Base-by-base conservation (phyloP, 2,797 vertebrate species). In the Carapus acus region DNA sequence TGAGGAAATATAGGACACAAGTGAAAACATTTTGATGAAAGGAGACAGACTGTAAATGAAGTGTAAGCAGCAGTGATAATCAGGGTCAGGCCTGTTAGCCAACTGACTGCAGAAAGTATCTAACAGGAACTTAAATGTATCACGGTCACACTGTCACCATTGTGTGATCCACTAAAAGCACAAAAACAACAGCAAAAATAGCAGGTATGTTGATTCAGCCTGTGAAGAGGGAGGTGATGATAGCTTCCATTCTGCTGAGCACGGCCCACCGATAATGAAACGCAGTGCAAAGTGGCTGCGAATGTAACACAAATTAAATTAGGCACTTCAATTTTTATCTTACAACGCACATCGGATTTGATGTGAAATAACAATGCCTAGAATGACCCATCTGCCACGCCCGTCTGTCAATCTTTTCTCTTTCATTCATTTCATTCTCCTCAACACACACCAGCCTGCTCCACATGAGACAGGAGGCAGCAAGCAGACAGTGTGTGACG, bases 241-340 rank as follows among this genome's bases (percentile, higher is more conserved):
- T 55, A 44, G 44, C 49, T 69, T 57, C 34, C 47, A 51, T 63
- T 64, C 49, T 29, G 11, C 39, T 13, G 44, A 51, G 52, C 72
- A 43, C 65, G 73, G 69, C 67, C 68, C 66, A 22, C 36, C 51
- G 65, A 76, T 82, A 83, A 79, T 83, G 78, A 81, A 82, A 78
- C 65, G 60, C 75, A 55, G 63, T 16, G 68, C 68, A 81, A 81
- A 81, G 72, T 79, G 79, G 70, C 69, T 79, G 76, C 65, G 69
- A 81, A 80, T 74, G 65, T 71, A 78, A 70, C 74, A 57, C 71
- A 76, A 71, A 82, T 81, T 68, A 67, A 77, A 77, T 79, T 65
- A 70, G 70, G 62, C 65, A 49, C 72, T 83, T 79, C 58, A 70
- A 71, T 81, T 77, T 74, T 65, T 74, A 81, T 79, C 65, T 58